Evolutionary conservation across 2,797 vertebrate species (phyloP), one percentile per base, ranked within the genome.

Genomic region (Cryptoprocta ferox): DNA sequence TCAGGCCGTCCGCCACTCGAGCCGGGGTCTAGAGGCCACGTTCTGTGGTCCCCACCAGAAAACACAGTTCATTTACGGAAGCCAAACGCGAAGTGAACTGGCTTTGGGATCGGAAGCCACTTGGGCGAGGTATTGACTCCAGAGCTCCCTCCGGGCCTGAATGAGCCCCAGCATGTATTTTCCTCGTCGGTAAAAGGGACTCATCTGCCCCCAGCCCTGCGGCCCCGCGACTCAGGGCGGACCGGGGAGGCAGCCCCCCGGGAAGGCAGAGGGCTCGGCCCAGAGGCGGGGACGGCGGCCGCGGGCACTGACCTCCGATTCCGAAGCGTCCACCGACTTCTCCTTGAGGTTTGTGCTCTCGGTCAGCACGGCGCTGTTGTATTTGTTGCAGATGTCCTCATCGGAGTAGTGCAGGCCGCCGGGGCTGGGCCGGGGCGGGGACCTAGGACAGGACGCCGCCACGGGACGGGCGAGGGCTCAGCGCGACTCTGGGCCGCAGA

Each of bases 341-440:
- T 99, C 99, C 0, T 98, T 99, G 79, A 99, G 99, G 4, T 98
- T 99, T 90, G 99, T 98, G 97, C 99, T 99, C 98, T 99, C 99
- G 0, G 99, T 99, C 94, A 99, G 99, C 93, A 99, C 99, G 0
- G 99, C 98, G 3, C 99, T 99, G 0, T 99, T 99, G 97, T 99
- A 99, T 98, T 99, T 99, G 98, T 99, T 99, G 91, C 99, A 99
- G 98, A 99, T 99, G 97, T 99, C 99, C 97, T 99, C 99, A 0
- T 99, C 99, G 0, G 99, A 99, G 98, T 99, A 99, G 98, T 99
- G 99, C 88, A 99, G 99, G 16, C 99, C 99, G 0, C 99, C 99
- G 0, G 99, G 99, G 98, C 99, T 99, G 18, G 99, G 99, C 56
- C 99, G 99, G 61, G 99, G 99, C 7, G 99, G 99, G 95, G 99